A percentile compares a stretch with the other conserved stretches of the same genome.
phyloP scores from a whole-genome alignment of 2,888 invertebrate species.

The Drosophila birchii region DNA sequence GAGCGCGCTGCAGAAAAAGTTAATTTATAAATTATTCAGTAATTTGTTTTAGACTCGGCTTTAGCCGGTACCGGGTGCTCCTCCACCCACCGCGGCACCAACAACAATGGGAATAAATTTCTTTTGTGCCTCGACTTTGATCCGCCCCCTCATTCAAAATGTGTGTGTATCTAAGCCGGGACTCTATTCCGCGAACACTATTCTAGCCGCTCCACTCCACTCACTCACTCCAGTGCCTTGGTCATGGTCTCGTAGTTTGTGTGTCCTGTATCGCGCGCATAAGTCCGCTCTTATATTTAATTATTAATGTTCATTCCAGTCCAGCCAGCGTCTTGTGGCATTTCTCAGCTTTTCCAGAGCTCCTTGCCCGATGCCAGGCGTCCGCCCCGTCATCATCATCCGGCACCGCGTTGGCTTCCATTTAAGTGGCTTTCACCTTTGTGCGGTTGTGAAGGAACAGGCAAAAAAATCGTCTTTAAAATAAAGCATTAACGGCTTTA shows the following conservation, averaged over 20 bases:
- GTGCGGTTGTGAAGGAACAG: conserved; percentile 30
- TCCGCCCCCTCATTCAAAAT: conserved; percentile 69
- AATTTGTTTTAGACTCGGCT: conserved; percentile 80
- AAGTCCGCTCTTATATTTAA: conserved; percentile 70
- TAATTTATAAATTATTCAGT: conserved; percentile 82
- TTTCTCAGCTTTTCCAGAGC: conserved; percentile 40
- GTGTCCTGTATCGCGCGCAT: conserved; percentile 44
- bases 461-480: conserved; percentile 58
- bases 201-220: conserved; percentile 35
- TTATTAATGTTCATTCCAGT: conserved; percentile 70
- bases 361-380: neutral
- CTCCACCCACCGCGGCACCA: conserved; percentile 4
- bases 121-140: conserved; percentile 70
- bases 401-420: conserved; percentile 36
- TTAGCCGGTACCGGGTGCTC: conserved; percentile 44
- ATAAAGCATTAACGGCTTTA: conserved; percentile 54
- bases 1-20: conserved; percentile 63
- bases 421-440: conserved; percentile 51
- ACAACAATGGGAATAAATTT: conserved; percentile 62
- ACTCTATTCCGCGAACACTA: conserved; percentile 59
- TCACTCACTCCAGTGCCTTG: conserved; percentile 19
- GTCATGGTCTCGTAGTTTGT: conserved; percentile 35
- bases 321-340: conserved; percentile 61
- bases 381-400: conserved; percentile 22
- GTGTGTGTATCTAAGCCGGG: conserved; percentile 72